phyloP scores from a whole-genome alignment of 2,888 invertebrate species.

The Isoperla grammatica region DNA sequence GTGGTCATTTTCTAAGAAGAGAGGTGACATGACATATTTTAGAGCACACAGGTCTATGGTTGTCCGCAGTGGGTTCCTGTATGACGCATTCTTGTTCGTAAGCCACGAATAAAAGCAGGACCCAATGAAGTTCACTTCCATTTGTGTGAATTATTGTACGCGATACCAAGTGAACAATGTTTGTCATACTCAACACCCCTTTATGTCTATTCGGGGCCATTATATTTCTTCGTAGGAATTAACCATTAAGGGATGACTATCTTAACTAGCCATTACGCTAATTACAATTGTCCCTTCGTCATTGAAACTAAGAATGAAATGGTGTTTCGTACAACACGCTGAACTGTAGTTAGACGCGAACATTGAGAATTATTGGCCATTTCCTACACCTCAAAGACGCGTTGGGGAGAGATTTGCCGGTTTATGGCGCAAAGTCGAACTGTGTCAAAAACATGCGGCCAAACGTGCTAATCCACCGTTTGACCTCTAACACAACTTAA shows the following conservation, averaged over 20 bases:
- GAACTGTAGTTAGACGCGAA: neutral
- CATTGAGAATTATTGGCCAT: conserved; percentile 8
- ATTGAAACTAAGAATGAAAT: conserved; percentile 10
- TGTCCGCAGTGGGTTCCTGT: too few relatives aligned
- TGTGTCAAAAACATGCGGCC: neutral
- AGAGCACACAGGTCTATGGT: neutral
- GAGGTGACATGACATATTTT: too few relatives aligned
- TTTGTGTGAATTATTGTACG: too few relatives aligned
- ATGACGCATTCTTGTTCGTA: too few relatives aligned
- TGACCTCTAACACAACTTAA: too few relatives aligned
- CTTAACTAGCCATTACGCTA: conserved; percentile 39
- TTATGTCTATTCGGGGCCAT: conserved; percentile 3
- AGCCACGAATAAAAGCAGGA: too few relatives aligned
- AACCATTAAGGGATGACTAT: conserved; percentile 38
- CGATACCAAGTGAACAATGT: too few relatives aligned
- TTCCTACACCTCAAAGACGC: conserved; percentile 13
- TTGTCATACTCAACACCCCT: conserved; percentile 3
- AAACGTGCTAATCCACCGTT: too few relatives aligned
- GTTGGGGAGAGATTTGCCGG: neutral
- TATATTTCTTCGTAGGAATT: conserved; percentile 23
- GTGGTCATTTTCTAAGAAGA: too few relatives aligned
- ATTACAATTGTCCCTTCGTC: conserved; percentile 31
- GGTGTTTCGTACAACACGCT: conserved; percentile 7
- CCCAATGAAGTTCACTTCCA: too few relatives aligned
- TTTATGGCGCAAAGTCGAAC: neutral